Base-by-base conservation (phyloP, 2,113 vertebrate genomes). In the Thryonomys swinderianus region DNA sequence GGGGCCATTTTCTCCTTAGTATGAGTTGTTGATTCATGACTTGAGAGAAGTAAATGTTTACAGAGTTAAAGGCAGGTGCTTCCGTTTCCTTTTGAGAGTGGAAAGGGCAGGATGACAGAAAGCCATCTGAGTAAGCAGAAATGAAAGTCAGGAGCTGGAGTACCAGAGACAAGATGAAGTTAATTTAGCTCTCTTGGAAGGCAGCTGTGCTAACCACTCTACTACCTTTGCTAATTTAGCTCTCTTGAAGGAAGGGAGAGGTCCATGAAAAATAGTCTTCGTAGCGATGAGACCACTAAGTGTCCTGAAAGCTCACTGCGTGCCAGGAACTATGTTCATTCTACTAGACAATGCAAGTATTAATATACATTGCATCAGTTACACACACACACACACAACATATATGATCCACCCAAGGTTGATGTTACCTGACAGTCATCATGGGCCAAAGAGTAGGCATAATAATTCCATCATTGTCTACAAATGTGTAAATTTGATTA, bases 61-160 rank as follows among this genome's bases (percentile, higher is more conserved):
- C 90, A 85, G 88, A 97, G 25, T 84, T 71, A 53, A 83, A 96
- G 85, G 62, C 20, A 71, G 66, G 42, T 78, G 32, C 89, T 93
- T 95, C 55, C 74, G 86, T 96, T 95, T 94, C 90, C 95, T 94
- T 94, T 62, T n/a, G 91, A 85, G 80, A 93, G 14, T 91, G 93
- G 34, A 84, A 81, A 76, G 32, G n/a, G 1, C 0, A 0, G 61
- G 88, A 95, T 59, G 21, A 91, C 51, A 61, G 21, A 37, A 79
- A 93, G n/a, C 12, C 80, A 71, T 53, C 64, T 89, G 66, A 67
- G n/a, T 76, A 87, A 96, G 82, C 74, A 95, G 59, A 90, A 94
- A 18, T 48, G 25, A 71, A 96, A 81, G 40, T 48, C 32, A n/a
- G 7, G 20, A 32, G 66, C 61, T 83, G 55, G 14, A 51, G 37